phyloP scores from a whole-genome alignment of 2,888 invertebrate genomes.

The Rhodophaea formosa region DNA sequence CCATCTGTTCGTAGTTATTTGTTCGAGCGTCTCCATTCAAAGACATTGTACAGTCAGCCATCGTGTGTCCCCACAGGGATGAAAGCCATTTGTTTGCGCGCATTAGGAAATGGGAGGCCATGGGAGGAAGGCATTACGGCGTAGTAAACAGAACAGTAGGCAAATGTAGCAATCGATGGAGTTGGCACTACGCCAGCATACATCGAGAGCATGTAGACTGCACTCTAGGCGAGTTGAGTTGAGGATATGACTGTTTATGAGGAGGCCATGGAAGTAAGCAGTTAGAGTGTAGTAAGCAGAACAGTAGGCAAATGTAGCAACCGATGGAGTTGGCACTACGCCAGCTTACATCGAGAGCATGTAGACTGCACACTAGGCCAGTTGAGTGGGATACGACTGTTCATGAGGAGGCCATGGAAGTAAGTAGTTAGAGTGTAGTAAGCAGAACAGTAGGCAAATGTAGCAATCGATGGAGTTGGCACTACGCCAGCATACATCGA shows the following conservation, averaged over 20 bases:
- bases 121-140: constrained; percentile 6
- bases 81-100: constrained; percentile 7
- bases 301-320: constrained; percentile 13
- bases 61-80: not conserved
- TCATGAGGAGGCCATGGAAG: not conserved
- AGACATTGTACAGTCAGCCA: not conserved
- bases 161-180: constrained; percentile 14
- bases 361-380: not conserved
- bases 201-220: not conserved
- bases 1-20: not conserved
- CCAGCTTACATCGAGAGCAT: not conserved
- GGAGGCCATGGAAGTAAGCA: constrained; percentile 4
- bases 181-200: constrained; percentile 5
- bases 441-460: no score
- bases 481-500: no score
- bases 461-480: no score
- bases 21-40: not conserved
- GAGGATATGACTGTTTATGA: no score
- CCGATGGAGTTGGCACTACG: constrained; percentile 7
- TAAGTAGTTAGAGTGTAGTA: no score
- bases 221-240: not conserved
- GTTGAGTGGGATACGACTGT: not conserved
- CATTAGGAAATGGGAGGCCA: constrained; percentile 12
- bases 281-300: constrained; percentile 3
- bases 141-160: constrained; percentile 9